A percentile compares a stretch with the other conserved stretches of the same genome.
Conservation (phyloP, 2,113 vertebrate genomes). For the Takifugu bimaculatus region DNA sequence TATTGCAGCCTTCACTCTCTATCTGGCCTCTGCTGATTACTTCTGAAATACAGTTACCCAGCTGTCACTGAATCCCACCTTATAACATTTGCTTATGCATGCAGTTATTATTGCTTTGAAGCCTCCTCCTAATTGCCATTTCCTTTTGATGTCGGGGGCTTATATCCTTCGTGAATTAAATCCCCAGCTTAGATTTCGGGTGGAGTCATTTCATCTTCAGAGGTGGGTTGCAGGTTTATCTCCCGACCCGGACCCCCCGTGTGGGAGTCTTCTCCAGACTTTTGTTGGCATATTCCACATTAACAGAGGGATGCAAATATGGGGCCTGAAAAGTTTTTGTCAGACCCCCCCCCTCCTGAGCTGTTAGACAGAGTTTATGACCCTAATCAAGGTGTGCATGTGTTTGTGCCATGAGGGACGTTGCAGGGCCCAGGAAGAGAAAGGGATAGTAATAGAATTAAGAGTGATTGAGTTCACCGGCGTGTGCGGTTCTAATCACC, state of each 20-base stretch:
- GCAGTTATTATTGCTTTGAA: conserved; percentile 38
- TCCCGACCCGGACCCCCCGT: conserved; percentile 27
- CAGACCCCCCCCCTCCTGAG: conserved; percentile 11
- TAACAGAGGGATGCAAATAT: conserved; percentile 47
- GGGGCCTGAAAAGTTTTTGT: conserved; percentile 31
- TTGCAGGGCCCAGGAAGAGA: conserved; percentile 2
- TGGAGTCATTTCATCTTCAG: conserved; percentile 50
- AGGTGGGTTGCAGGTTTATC: conserved; percentile 35
- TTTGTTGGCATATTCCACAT: conserved; percentile 35
- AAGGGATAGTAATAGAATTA: conserved; percentile 44
- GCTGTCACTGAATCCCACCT: conserved; percentile 10
- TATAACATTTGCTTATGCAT: conserved; percentile 36
- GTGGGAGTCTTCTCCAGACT: conserved; percentile 37
- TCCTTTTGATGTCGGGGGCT: conserved; percentile 50
- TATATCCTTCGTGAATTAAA: conserved; percentile 32
- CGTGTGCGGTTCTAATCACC: conserved; percentile 48
- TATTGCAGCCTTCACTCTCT: neutral
- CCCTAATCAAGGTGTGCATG: conserved; percentile 28
- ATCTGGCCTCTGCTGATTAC: conserved; percentile 14
- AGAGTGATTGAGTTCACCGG: conserved; percentile 42
- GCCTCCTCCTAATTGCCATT: conserved; percentile 43
- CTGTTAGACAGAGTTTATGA: conserved; percentile 45
- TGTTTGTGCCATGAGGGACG: conserved; percentile 6
- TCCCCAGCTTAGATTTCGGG: conserved; percentile 32
- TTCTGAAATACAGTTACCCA: conserved; percentile 8